Conservation (phyloP, 2,113 vertebrate genomes). For the Camelus dromedarius region DNA sequence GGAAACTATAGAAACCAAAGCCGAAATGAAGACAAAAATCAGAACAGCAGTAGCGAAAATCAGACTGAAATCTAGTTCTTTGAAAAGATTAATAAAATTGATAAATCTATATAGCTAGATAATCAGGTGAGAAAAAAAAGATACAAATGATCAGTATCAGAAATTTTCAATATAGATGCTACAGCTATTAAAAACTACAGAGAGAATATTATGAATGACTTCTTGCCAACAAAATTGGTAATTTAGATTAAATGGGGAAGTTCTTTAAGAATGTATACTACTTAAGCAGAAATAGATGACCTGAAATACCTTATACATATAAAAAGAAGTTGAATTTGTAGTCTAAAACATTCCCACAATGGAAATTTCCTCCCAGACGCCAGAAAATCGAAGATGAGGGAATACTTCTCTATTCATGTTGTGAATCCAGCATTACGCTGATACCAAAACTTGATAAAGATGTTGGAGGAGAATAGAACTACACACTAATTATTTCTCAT, state of each 20-base stretch:
- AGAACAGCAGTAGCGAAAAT: neutral
- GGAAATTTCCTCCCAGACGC: neutral
- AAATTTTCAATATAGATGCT: neutral
- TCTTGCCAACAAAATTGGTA: neutral
- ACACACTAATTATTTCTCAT: neutral
- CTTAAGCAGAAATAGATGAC: neutral
- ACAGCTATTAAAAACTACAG: neutral
- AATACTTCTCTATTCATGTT: neutral
- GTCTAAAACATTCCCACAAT: neutral
- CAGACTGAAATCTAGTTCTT: neutral
- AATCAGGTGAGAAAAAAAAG: neutral
- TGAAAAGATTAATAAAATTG: neutral
- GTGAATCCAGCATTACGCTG: neutral
- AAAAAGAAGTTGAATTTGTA: slow-evolving; percentile 13
- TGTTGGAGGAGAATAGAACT: neutral
- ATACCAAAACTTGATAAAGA: neutral
- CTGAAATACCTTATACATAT: neutral
- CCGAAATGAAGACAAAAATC: neutral
- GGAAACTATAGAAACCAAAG: neutral
- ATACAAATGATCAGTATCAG: neutral
- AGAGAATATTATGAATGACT: neutral
- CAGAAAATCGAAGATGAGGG: neutral
- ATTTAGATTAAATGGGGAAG: neutral
- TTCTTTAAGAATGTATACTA: neutral
- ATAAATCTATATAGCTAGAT: neutral